Conservation (phyloP, 2,888 invertebrate genomes). For the Bedellia somnulentella region DNA sequence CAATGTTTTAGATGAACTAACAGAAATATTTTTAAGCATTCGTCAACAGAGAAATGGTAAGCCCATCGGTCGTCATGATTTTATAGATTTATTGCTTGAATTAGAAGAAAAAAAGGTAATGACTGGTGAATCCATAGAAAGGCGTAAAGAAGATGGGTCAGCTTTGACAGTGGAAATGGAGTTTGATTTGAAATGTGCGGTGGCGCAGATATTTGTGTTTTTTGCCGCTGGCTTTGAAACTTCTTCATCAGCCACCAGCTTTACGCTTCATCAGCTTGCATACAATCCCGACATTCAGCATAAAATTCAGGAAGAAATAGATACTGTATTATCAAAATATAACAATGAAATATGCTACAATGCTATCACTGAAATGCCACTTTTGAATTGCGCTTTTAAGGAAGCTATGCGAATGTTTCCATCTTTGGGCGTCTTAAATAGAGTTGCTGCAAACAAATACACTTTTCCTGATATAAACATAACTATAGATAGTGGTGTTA, state of each 20-base stretch:
- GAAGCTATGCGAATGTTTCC: conserved; percentile 14
- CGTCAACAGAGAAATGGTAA: conserved; percentile 11
- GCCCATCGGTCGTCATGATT: conserved; percentile 21
- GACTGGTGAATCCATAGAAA: conserved; percentile 12
- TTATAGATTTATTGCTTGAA: conserved; percentile 26
- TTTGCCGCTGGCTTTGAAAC: conserved; percentile 19
- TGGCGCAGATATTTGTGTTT: conserved; percentile 14
- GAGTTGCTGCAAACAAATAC: conserved; percentile 11
- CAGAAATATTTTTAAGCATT: conserved; percentile 9
- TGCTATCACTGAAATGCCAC: conserved; percentile 9
- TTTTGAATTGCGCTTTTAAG: conserved; percentile 13
- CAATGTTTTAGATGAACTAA: conserved; percentile 9
- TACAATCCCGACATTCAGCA: conserved; percentile 17
- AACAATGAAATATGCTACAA: conserved; percentile 11
- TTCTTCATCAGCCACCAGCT: conserved; percentile 19
- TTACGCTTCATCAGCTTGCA: conserved; percentile 19
- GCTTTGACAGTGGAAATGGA: conserved; percentile 11
- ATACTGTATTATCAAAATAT: conserved; percentile 10
- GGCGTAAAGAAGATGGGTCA: conserved; percentile 14
- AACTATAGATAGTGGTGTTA: conserved; percentile 9
- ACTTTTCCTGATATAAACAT: conserved; percentile 8
- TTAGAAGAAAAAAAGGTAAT: conserved; percentile 14
- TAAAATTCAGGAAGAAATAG: conserved; percentile 18
- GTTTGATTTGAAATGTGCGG: conserved; percentile 9
- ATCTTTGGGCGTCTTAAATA: conserved; percentile 9